phyloP scores from a whole-genome alignment of 2,113 vertebrate genomes.

The Epinephelus moara region DNA sequence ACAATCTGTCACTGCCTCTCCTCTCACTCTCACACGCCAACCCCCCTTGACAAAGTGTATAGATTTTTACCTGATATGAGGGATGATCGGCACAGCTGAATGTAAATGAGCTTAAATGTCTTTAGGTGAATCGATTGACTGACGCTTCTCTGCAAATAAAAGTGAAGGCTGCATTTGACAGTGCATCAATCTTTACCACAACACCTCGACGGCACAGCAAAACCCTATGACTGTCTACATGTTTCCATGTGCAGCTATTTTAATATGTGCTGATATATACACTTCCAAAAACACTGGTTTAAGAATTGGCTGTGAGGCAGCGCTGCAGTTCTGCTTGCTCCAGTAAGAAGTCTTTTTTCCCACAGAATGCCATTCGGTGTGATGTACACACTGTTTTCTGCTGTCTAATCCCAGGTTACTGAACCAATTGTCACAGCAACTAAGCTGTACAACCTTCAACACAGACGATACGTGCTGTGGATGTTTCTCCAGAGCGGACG shows the following conservation, averaged over 20 bases:
- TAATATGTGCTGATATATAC: conserved; percentile 34
- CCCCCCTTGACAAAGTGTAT: conserved; percentile 74
- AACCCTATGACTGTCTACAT: conserved; percentile 10
- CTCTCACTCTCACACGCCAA: conserved; percentile 43
- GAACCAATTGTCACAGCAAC: conserved; percentile 24
- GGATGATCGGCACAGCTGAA: conserved; percentile 75
- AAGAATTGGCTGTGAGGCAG: conserved; percentile 22
- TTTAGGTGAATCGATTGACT: conserved; percentile 69
- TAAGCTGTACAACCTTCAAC: conserved; percentile 18
- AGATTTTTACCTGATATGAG: conserved; percentile 82
- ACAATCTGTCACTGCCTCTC: conserved; percentile 78
- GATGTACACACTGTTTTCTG: conserved; percentile 14
- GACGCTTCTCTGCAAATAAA: conserved; percentile 58
- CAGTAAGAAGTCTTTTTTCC: conserved; percentile 12
- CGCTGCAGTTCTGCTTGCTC: conserved; percentile 36
- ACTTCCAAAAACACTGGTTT: conserved; percentile 15
- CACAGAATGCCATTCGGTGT: background rate
- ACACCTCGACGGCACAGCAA: conserved; percentile 8
- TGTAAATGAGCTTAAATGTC: conserved; percentile 79
- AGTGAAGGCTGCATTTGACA: conserved; percentile 66
- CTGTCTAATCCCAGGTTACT: conserved; percentile 7
- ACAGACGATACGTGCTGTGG: background rate
- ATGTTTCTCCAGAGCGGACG: conserved; percentile 13
- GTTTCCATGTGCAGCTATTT: conserved; percentile 17
- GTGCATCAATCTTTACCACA: conserved; percentile 55